These are phyloP conservation scores for Dinoponera quadriceps DNA, from an alignment of 1,140 invertebrate species.

Conservation along the genomic window DNA sequence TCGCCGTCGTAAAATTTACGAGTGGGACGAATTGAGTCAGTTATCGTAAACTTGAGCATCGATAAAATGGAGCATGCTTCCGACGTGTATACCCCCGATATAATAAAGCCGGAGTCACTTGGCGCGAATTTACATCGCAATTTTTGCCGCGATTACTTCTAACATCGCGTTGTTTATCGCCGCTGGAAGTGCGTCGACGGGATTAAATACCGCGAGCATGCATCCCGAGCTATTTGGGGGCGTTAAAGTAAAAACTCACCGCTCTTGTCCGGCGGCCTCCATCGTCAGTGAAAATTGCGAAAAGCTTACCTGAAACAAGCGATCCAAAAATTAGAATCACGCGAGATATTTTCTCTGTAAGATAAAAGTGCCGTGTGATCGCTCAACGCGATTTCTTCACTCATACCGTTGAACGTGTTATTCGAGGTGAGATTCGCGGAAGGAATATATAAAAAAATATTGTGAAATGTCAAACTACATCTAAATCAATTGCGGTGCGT, in stretches of 20 bases:
- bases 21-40: not conserved
- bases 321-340: not conserved
- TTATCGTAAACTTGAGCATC: slow-evolving; percentile 6
- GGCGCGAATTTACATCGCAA: not conserved
- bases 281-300: slow-evolving; percentile 4
- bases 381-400: too few species aligned
- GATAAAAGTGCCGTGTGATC: not conserved
- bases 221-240: too few species aligned
- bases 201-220: not conserved
- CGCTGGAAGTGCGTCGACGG: not conserved
- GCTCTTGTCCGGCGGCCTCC: not conserved
- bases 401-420: too few species aligned
- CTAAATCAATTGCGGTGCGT: too few species aligned
- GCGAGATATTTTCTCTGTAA: not conserved
- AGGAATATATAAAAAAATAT: too few species aligned
- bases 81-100: not conserved
- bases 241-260: slow-evolving; percentile 12
- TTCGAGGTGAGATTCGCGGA: too few species aligned
- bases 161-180: not conserved
- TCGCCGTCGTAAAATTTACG: not conserved
- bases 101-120: not conserved
- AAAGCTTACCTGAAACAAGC: slow-evolving; percentile 47
- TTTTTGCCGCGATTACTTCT: not conserved
- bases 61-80: not conserved
- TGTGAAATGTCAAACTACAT: too few species aligned